A percentile compares a stretch with the other conserved stretches of the same genome.
Evolutionary conservation across 2,888 invertebrate genomes (phyloP).

Genomic region (Scotopteryx bipunctaria): DNA sequence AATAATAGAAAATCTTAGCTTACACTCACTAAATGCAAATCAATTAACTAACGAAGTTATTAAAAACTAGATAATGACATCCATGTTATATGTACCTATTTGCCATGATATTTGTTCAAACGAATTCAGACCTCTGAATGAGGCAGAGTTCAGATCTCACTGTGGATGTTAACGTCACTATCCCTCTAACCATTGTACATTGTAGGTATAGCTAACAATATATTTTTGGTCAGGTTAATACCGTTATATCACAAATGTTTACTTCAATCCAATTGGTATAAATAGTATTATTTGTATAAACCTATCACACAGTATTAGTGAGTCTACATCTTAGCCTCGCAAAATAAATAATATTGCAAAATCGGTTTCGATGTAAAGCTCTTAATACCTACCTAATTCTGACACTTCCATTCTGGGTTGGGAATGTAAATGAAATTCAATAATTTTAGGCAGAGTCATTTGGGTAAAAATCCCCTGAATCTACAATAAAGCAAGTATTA

Average conservation of each 20-base stretch:
- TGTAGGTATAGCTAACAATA: slow-evolving; percentile 17
- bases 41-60: slow-evolving; percentile 4
- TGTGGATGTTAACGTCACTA: neutral
- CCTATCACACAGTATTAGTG: slow-evolving; percentile 13
- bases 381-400: slow-evolving; percentile 6
- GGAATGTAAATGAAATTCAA: slow-evolving; percentile 63
- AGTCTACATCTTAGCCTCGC: slow-evolving; percentile 3
- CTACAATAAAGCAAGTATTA: neutral
- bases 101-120: neutral
- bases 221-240: slow-evolving; percentile 36
- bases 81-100: neutral
- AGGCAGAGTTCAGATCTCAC: neutral
- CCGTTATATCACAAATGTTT: slow-evolving; percentile 25
- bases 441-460: slow-evolving; percentile 36
- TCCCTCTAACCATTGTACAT: slow-evolving; percentile 13
- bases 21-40: slow-evolving; percentile 36
- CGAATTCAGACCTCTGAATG: neutral
- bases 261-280: slow-evolving; percentile 21
- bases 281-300: slow-evolving; percentile 8
- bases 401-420: slow-evolving; percentile 44
- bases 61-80: neutral
- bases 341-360: neutral
- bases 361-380: neutral
- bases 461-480: neutral
- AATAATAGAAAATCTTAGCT: slow-evolving; percentile 25